These are phyloP conservation scores for Deroptyus accipitrinus DNA, from an alignment of 2,113 vertebrate species.

Conservation along the genomic window DNA sequence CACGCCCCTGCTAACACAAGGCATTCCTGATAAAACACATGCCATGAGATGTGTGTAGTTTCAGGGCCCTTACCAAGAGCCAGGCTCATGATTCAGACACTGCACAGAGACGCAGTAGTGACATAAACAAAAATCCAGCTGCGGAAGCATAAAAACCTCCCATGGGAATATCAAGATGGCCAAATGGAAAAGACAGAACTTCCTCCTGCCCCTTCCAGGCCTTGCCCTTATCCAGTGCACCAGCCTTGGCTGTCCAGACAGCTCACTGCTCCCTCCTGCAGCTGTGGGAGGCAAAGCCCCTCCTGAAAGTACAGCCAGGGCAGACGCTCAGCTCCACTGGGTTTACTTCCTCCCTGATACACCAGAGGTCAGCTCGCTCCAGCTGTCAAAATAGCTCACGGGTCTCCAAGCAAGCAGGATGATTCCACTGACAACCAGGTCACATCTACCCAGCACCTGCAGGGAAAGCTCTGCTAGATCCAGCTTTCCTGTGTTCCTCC, in stretches of 20 bases:
- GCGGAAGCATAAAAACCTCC: not conserved
- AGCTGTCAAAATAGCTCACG: constrained; percentile 31
- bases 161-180: accelerated
- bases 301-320: not conserved
- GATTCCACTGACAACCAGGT: constrained; percentile 63
- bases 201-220: not conserved
- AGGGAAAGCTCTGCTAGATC: not conserved
- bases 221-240: accelerated
- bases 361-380: not conserved
- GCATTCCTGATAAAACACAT: accelerated
- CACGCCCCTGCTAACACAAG: accelerated
- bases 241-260: not conserved
- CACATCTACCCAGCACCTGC: constrained; percentile 36
- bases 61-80: too few relatives aligned
- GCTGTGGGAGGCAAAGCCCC: not conserved
- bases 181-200: not conserved
- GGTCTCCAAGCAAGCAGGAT: not conserved
- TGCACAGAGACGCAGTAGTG: accelerated
- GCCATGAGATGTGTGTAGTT: accelerated
- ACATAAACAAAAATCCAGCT: not conserved
- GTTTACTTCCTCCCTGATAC: not conserved
- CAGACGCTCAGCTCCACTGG: not conserved
- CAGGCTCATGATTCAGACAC: not conserved
- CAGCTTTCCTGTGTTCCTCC: not conserved
- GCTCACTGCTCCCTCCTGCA: accelerated